These are phyloP conservation scores for Drosophila quinaria DNA, from an alignment of 2,888 invertebrate species.

Conservation along the genomic window DNA sequence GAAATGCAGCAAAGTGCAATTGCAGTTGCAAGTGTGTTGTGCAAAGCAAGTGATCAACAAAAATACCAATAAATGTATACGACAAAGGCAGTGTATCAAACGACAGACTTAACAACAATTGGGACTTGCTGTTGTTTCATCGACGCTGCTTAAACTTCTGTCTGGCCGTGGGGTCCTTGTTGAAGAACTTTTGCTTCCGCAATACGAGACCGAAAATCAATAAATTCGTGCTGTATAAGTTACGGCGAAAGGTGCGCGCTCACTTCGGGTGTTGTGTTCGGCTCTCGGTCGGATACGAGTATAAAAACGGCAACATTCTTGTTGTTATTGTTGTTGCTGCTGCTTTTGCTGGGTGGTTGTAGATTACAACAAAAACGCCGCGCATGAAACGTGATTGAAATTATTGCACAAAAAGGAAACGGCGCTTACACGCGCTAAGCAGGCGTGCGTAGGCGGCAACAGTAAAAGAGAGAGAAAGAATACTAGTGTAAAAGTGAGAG, in stretches of 20 bases:
- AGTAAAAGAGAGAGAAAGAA: conserved; percentile 36
- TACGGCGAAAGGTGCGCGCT: conserved; percentile 84
- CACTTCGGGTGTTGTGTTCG: conserved; percentile 52
- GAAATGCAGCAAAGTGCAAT: conserved; percentile 52
- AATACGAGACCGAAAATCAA: conserved; percentile 80
- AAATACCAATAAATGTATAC: conserved; percentile 8
- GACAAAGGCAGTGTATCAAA: conserved; percentile 9
- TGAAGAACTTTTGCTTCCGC: conserved; percentile 76
- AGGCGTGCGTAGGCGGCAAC: conserved; percentile 67
- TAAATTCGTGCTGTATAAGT: conserved; percentile 85
- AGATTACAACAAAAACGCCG: conserved; percentile 57
- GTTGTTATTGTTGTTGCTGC: conserved; percentile 35
- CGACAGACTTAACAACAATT: conserved; percentile 14
- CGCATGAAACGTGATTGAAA: conserved; percentile 78
- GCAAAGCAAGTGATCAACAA: conserved; percentile 31
- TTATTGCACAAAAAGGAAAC: conserved; percentile 77
- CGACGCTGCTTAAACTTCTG: conserved; percentile 34
- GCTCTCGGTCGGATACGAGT: conserved; percentile 49
- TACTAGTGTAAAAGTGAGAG: conserved; percentile 2
- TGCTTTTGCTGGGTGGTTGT: conserved; percentile 35
- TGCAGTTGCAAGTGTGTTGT: conserved; percentile 42
- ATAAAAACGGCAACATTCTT: conserved; percentile 32
- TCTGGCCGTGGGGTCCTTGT: conserved; percentile 61
- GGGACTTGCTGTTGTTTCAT: conserved; percentile 13
- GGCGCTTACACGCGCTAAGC: conserved; percentile 74